Evolutionary conservation across 2,888 invertebrate genomes (phyloP).

Genomic region (Philonicus albiceps): DNA sequence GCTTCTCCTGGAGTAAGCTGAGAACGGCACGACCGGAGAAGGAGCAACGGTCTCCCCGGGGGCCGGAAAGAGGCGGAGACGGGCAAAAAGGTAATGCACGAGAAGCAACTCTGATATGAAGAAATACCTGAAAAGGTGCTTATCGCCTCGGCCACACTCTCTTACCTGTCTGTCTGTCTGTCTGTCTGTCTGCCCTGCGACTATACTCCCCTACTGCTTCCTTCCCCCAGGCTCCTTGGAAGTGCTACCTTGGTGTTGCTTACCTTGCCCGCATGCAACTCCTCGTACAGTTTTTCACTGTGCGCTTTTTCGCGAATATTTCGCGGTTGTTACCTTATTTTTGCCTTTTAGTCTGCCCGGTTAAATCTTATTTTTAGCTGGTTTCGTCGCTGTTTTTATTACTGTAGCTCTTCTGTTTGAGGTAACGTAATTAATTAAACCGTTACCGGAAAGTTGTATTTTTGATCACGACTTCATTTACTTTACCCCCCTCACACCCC

Average conservation of each 20-base stretch:
- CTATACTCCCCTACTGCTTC: too few species aligned
- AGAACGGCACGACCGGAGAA: conserved; percentile 24
- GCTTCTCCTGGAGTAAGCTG: conserved; percentile 20
- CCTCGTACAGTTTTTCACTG: not conserved
- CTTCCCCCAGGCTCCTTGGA: too few species aligned
- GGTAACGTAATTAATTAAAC: conserved; percentile 63
- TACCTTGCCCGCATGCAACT: conserved; percentile 53
- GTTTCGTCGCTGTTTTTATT: conserved; percentile 27
- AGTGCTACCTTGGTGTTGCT: not conserved
- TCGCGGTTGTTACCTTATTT: not conserved
- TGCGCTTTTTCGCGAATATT: conserved; percentile 30
- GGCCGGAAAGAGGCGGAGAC: not conserved
- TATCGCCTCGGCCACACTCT: conserved; percentile 21
- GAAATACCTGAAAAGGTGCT: conserved; percentile 38
- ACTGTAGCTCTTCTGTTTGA: conserved; percentile 32
- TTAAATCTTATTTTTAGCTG: conserved; percentile 37
- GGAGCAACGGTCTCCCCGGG: not conserved
- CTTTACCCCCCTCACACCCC: not conserved
- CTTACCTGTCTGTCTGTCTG: conserved; percentile 41
- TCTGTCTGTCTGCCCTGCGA: conserved; percentile 15
- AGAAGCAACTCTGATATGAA: conserved; percentile 31
- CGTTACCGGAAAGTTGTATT: conserved; percentile 56
- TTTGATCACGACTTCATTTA: conserved; percentile 48
- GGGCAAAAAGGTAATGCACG: conserved; percentile 33
- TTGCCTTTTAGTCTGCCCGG: not conserved